A percentile compares a stretch with the other conserved stretches of the same genome.
Conservation (phyloP, 2,113 vertebrate species). For the Psittacula cyanocephala region DNA sequence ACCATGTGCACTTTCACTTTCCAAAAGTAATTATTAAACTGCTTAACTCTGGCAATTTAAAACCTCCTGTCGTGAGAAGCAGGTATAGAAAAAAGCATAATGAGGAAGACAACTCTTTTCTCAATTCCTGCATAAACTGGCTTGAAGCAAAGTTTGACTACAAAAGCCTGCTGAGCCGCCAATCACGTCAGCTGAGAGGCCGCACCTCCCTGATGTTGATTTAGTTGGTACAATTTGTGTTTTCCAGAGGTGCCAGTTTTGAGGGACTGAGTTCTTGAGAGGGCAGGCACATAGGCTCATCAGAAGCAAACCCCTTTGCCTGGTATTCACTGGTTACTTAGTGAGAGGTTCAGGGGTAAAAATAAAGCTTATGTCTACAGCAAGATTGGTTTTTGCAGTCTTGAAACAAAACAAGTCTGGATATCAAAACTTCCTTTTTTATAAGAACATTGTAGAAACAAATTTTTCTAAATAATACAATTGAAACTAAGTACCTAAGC, state of each 20-base stretch:
- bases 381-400: not conserved
- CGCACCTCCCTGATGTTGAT: not conserved
- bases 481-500: not conserved
- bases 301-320: not conserved
- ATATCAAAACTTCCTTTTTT: not conserved
- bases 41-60: conserved; percentile 8
- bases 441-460: not conserved
- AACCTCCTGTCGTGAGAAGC: not conserved
- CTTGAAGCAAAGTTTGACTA: not conserved
- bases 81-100: not conserved
- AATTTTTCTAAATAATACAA: not conserved
- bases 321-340: not conserved
- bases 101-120: not conserved
- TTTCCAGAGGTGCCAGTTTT: not conserved
- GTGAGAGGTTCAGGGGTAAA: not conserved
- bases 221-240: not conserved
- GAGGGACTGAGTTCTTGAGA: not conserved
- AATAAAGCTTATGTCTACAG: not conserved
- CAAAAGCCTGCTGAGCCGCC: not conserved
- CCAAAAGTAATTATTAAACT: conserved; percentile 39
- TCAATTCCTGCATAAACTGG: not conserved
- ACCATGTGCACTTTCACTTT: not conserved
- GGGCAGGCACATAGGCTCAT: too few species aligned
- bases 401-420: not conserved
- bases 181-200: not conserved